These are phyloP conservation scores for Listronotus oregonensis DNA, from an alignment of 1,140 invertebrate genomes.

Conservation along the genomic window DNA sequence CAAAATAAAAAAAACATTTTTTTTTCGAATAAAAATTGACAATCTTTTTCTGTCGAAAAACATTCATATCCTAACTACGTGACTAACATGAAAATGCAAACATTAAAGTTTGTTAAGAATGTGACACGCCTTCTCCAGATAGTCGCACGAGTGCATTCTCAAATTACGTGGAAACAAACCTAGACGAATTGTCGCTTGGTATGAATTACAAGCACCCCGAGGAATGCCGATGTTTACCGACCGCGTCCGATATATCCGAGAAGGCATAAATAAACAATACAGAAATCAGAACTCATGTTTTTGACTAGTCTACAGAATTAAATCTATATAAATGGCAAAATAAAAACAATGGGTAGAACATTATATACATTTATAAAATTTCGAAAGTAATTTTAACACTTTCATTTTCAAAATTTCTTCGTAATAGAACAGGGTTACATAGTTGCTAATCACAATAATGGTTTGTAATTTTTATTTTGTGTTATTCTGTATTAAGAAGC, in stretches of 20 bases:
- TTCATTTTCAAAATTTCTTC: conserved; percentile 2
- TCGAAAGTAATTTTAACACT: conserved; percentile 21
- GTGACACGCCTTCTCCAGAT: not conserved
- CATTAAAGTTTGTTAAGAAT: conserved; percentile 28
- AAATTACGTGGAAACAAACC: too few relatives aligned
- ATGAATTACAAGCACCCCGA: too few relatives aligned
- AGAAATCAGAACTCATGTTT: conserved; percentile 11
- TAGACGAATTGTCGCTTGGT: too few relatives aligned
- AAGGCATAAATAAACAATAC: conserved; percentile 1
- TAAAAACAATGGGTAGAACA: conserved; percentile 29
- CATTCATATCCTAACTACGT: conserved; percentile 37
- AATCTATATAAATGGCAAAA: conserved; percentile 27
- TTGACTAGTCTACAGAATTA: conserved; percentile 34
- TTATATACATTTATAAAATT: conserved; percentile 29
- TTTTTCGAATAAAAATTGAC: conserved; percentile 23
- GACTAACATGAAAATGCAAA: conserved; percentile 36
- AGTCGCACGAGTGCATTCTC: too few relatives aligned
- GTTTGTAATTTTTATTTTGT: not conserved
- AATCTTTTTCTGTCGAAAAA: conserved; percentile 25
- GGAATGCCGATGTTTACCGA: too few relatives aligned
- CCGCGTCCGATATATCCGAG: too few relatives aligned
- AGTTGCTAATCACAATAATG: conserved; percentile 24
- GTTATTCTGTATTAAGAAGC: too few relatives aligned
- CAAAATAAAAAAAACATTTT: not conserved
- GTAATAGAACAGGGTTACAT: conserved; percentile 20